Conservation (phyloP, 2,888 invertebrate genomes). For the Polietes domitor region DNA sequence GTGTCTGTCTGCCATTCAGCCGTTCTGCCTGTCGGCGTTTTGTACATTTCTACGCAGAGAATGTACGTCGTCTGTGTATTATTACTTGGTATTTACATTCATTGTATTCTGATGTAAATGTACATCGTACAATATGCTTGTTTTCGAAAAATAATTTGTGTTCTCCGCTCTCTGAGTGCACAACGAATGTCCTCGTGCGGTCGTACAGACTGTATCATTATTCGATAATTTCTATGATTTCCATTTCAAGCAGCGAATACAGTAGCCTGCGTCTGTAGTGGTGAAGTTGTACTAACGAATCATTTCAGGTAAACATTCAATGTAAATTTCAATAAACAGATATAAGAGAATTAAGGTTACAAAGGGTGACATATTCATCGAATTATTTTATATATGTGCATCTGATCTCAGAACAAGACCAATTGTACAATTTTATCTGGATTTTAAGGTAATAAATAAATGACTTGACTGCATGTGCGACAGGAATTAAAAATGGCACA, state of each 20-base stretch:
- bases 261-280: no score
- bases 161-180: not conserved
- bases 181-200: constrained; percentile 19
- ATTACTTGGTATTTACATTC: constrained; percentile 16
- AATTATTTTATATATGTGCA: no score
- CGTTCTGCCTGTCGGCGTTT: constrained; percentile 17
- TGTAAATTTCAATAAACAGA: no score
- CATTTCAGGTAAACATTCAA: no score
- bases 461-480: no score
- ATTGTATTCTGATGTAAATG: not conserved
- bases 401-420: no score
- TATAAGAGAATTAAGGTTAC: no score
- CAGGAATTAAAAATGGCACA: no score
- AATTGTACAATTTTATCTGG: no score
- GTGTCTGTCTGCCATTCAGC: not conserved
- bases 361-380: no score
- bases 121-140: constrained; percentile 1
- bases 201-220: not conserved
- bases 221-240: constrained; percentile 16
- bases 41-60: not conserved
- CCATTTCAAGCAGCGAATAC: not conserved
- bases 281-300: no score
- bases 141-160: constrained; percentile 3
- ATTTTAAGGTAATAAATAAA: no score
- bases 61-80: not conserved